phyloP scores from a whole-genome alignment of 2,888 invertebrate species.

The Folsomia candida region DNA sequence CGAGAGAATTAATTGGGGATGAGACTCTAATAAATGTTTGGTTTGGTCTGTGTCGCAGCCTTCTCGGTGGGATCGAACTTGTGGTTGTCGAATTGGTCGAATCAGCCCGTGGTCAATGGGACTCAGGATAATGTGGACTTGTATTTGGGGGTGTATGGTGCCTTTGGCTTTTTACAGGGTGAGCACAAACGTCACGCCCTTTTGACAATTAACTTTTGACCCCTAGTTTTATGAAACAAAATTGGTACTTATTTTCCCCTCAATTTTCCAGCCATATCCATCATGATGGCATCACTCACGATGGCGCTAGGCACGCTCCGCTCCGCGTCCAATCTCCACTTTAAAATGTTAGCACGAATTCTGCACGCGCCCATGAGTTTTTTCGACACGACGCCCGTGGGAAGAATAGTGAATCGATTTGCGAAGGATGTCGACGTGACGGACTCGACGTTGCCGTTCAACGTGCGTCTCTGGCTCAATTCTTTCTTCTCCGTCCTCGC shows the following conservation, averaged over 20 bases:
- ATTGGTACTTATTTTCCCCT: not conserved
- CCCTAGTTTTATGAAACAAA: not conserved
- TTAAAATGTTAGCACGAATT: constrained; percentile 64
- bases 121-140: constrained; percentile 62
- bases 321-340: constrained; percentile 66
- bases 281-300: constrained; percentile 53
- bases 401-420: constrained; percentile 71
- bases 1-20: not conserved
- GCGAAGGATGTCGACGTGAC: constrained; percentile 51
- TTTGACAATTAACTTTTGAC: not conserved
- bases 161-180: constrained; percentile 85
- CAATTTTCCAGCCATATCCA: constrained; percentile 12
- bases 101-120: constrained; percentile 38
- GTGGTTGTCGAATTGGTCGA: constrained; percentile 52
- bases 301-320: constrained; percentile 60
- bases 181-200: constrained; percentile 55
- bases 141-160: constrained; percentile 85
- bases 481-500: constrained; percentile 56
- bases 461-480: constrained; percentile 43
- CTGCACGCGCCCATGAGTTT: constrained; percentile 69
- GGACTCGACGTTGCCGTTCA: constrained; percentile 36
- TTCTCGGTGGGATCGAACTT: constrained; percentile 52
- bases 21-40: not conserved
- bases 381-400: constrained; percentile 77
- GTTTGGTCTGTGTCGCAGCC: constrained; percentile 19